A percentile compares a stretch with the other conserved stretches of the same genome.
phyloP scores from a whole-genome alignment of 2,797 vertebrate species.

The Schizothorax lantsangensis region DNA sequence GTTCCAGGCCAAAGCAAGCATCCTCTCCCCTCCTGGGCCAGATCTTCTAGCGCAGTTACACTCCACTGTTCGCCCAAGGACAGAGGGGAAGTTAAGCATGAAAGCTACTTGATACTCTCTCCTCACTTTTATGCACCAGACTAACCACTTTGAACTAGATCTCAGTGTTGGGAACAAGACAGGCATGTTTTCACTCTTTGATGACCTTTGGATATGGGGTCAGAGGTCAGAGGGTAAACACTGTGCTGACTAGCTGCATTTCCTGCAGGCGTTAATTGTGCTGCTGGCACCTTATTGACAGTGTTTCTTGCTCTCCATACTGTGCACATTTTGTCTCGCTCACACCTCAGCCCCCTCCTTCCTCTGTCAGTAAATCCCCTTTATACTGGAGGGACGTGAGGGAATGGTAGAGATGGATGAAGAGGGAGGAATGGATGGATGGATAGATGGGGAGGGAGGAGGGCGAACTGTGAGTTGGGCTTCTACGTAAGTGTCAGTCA shows the following conservation, averaged over 20 bases:
- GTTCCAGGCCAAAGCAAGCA: constrained; percentile 63
- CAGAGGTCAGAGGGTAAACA: constrained; percentile 48
- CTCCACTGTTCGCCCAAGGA: constrained; percentile 56
- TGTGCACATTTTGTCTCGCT: constrained; percentile 35
- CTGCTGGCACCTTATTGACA: constrained; percentile 49
- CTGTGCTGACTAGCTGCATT: constrained; percentile 38
- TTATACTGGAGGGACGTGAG: constrained; percentile 41
- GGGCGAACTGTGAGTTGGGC: constrained; percentile 32
- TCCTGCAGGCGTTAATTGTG: constrained; percentile 50
- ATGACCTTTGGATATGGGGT: constrained; percentile 29
- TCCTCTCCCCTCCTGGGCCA: constrained; percentile 56
- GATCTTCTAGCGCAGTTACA: constrained; percentile 49
- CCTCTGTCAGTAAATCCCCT: constrained; percentile 47
- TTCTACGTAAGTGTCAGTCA: constrained; percentile 66
- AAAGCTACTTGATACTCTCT: constrained; percentile 36
- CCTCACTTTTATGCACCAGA: constrained; percentile 22
- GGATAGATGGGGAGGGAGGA: constrained; percentile 18
- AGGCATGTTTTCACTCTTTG: constrained; percentile 33
- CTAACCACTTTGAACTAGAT: constrained; percentile 26
- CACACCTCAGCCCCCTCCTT: constrained; percentile 34
- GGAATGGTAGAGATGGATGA: constrained; percentile 39
- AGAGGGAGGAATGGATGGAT: constrained; percentile 33
- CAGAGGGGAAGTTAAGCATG: constrained; percentile 44
- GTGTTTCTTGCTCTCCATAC: constrained; percentile 30
- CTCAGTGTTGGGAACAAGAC: constrained; percentile 10